These are phyloP conservation scores for Cladopsammia gracilis DNA, from an alignment of 64 coral and sea anemone genomes.

Conservation along the genomic window DNA sequence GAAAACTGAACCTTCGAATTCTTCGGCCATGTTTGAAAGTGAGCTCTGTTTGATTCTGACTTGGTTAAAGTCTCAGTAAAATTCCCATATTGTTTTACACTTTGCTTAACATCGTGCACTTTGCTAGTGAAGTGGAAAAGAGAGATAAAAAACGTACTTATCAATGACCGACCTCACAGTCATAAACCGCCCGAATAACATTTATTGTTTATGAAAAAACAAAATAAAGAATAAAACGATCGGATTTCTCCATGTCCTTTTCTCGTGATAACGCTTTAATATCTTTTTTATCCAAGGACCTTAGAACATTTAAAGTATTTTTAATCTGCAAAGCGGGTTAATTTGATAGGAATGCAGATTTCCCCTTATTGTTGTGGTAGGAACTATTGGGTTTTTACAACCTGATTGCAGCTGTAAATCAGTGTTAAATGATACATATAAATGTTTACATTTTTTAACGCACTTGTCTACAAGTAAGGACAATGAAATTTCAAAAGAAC, in stretches of 20 bases:
- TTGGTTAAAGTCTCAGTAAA: neutral
- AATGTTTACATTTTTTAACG: no score
- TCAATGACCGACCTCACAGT: neutral
- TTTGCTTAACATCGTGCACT: neutral
- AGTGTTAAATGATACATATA: no score
- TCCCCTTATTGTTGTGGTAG: no score
- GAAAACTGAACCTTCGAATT: neutral
- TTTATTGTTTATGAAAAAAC: neutral
- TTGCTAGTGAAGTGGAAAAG: neutral
- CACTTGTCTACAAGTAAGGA: no score
- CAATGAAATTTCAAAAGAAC: no score
- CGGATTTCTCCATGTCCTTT: neutral
- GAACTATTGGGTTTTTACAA: no score
- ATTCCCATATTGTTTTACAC: neutral
- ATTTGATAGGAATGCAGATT: no score
- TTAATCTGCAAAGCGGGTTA: neutral
- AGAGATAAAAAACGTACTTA: slow-evolving; percentile 25
- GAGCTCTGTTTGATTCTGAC: slow-evolving; percentile 7
- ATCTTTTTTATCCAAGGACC: neutral
- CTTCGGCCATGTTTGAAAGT: neutral
- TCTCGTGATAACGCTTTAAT: neutral
- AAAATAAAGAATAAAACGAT: neutral
- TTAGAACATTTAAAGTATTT: neutral
- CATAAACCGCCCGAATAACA: neutral
- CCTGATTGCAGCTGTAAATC: no score